A percentile compares a stretch with the other conserved stretches of the same genome.
Conservation (phyloP, 2,888 invertebrate genomes). For the Meghimatium bilineatum region DNA sequence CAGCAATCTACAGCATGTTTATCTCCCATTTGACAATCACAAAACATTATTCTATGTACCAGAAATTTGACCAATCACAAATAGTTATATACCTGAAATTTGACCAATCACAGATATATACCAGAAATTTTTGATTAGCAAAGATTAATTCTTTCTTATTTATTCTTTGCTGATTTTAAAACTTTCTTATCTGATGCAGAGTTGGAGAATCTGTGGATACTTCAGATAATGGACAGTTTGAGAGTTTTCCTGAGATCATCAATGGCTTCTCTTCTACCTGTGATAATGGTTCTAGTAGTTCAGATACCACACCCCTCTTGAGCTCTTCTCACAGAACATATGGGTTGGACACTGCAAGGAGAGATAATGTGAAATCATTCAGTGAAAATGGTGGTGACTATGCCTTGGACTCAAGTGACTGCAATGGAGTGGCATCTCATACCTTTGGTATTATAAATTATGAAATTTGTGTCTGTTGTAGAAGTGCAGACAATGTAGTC, state of each 20-base stretch:
- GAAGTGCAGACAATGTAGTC: background rate
- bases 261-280: background rate
- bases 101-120: no score
- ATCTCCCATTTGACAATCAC: no score
- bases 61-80: no score
- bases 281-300: background rate
- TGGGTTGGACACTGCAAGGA: background rate
- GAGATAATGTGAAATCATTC: background rate
- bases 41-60: no score
- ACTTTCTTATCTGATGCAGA: background rate
- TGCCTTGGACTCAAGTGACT: background rate
- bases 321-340: background rate
- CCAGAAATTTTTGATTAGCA: no score
- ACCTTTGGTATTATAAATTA: background rate
- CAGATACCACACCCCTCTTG: background rate
- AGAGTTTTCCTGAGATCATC: background rate
- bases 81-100: no score
- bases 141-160: no score
- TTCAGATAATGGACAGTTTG: background rate
- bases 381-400: background rate
- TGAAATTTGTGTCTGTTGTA: background rate
- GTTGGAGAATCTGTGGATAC: constrained; percentile 13
- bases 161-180: no score
- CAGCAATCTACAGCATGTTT: no score
- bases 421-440: background rate